Evolutionary conservation across 2,113 vertebrate genomes (phyloP), one percentile per base, ranked within the genome.

Genomic region (Rhagologus leucostigma): DNA sequence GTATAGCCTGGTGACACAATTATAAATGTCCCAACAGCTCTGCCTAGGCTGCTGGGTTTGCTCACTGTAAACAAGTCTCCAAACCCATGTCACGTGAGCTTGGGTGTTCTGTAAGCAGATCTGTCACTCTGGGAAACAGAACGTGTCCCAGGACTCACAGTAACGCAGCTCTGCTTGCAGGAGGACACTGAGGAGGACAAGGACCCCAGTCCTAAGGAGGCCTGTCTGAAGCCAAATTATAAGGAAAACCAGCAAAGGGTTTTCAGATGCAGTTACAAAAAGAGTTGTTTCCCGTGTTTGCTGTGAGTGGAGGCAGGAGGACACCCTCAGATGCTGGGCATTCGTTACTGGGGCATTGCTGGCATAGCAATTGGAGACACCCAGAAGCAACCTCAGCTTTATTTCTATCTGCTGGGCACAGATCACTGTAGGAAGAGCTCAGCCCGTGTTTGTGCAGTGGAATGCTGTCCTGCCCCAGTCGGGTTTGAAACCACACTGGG

Each of bases 381-480:
- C 49, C 10, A 16, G 50, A 52, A 42, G 73, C 33, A 71, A 3
- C 4, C 47, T 79, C 41, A 44, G 78, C 69, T 91, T 76, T 86
- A 32, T 52, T 93, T 89, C 49, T 73, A 69, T 64, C 78, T 77
- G 33, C 64, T 42, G 57, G 70, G 57, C 75, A 83, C 20, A 73
- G 17, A 35, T 29, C 32, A 9, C 30, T 76, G 88, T 57, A 44
- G 85, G 47, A 67, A 19, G 49, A 73, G 53, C 82, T 82, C 42
- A 22, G 62, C 11, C 37, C 1, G 0, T 10, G 21, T 44, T 20
- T 41, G 32, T 75, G 70, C 56, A 37, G 57, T 8, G 62, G 35
- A 56, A 59, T 0, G 1, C 55, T 1, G 1, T 10, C 52, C 79
- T 87, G 52, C 24, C 44, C 42, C 71, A 1, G 0, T 10, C 10